A percentile compares a stretch with the other conserved stretches of the same genome.
Evolutionary conservation across 1,140 invertebrate species (phyloP).

Genomic region (Eueides isabella): DNA sequence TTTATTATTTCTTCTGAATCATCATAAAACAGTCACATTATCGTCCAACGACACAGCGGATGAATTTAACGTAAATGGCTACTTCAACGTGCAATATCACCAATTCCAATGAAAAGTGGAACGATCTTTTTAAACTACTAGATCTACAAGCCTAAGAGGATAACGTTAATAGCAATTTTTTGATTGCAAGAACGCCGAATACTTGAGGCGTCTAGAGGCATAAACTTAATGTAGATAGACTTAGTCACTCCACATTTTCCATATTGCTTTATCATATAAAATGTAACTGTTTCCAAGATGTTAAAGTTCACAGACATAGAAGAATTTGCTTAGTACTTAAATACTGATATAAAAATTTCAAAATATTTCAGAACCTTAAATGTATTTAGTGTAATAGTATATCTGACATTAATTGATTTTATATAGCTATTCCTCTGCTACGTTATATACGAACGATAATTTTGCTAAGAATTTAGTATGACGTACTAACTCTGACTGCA

Average conservation of each 20-base stretch:
- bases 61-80: no score
- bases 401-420: neutral
- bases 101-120: no score
- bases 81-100: no score
- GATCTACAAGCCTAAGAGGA: no score
- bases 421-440: neutral
- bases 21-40: no score
- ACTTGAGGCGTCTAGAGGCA: neutral
- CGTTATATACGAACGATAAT: neutral
- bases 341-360: neutral
- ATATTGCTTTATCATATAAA: neutral
- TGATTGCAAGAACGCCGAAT: neutral
- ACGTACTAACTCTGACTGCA: neutral
- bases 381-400: neutral
- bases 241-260: neutral
- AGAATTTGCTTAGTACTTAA: neutral
- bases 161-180: no score
- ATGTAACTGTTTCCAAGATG: neutral
- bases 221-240: neutral
- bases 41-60: no score
- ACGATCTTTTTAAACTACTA: no score
- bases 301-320: neutral
- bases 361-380: neutral
- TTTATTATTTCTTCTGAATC: no score
- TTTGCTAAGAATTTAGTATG: neutral